Conservation (phyloP, 2,113 vertebrate species). For the Myiozetetes cayanensis region DNA sequence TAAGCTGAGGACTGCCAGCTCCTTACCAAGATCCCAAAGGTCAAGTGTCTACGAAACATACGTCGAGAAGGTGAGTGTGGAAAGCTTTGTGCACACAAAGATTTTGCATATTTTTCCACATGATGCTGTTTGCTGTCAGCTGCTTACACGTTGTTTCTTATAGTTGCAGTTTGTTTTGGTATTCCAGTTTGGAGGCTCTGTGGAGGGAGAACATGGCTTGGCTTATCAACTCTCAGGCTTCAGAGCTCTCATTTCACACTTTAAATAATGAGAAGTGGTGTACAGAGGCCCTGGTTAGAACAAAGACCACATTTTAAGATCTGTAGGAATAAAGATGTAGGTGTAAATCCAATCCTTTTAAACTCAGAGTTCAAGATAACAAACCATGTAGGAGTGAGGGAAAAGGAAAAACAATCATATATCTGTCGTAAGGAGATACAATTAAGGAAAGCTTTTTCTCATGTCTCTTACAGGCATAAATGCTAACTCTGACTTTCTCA, state of each 20-base stretch:
- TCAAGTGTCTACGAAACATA: conserved; percentile 90
- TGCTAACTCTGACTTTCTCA: neutral
- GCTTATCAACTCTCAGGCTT: neutral
- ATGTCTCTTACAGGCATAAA: neutral
- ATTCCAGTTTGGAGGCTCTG: neutral
- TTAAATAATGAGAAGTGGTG: neutral
- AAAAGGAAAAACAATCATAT: neutral
- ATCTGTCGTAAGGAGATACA: neutral
- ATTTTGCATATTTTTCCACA: neutral
- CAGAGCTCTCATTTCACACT: neutral
- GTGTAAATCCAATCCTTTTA: neutral
- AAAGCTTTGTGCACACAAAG: neutral
- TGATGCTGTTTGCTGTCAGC: neutral
- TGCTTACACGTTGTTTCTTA: neutral
- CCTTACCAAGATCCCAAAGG: conserved; percentile 92
- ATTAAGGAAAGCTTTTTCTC: neutral
- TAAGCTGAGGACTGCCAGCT: conserved; percentile 96
- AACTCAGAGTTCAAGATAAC: neutral
- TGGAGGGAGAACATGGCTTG: neutral
- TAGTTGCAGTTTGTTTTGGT: neutral
- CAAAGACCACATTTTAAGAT: neutral
- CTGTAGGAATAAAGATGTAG: neutral
- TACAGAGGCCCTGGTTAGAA: neutral
- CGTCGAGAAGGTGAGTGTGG: conserved; percentile 86
- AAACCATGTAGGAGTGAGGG: neutral